Evolutionary conservation across 1,140 invertebrate species (phyloP), one percentile per base, ranked within the genome.

Genomic region (Agrypnia vestita): DNA sequence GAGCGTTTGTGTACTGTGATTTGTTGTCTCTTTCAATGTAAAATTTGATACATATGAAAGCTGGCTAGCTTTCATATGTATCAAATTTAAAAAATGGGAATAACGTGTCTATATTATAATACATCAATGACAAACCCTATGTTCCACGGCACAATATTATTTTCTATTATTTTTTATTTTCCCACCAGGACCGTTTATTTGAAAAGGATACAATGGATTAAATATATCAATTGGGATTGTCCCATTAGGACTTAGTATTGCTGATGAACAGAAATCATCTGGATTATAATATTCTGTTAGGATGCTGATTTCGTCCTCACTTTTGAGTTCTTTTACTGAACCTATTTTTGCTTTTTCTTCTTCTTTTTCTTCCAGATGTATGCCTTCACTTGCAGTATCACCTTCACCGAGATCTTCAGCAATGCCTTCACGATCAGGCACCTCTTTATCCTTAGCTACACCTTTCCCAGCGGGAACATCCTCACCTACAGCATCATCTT

Each of bases 161-260:
- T 35, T n/a, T n/a, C n/a, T 6, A 35, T 35, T 35, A 35, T 35
- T 35, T 35, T 1, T 35, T 35, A 35, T 6, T 6, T 6, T 35
- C 1, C 25, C 25, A 35, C 25, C 25, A 35, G 25, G 25, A 35
- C 25, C 1, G 1, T 25, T 35, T 64, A 0, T 64, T 13, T 15
- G 4, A 69, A 87, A 89, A 89, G 88, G 88, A 89, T 89, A 89
- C 88, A 88, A 85, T 82, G 89, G 88, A 69, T 88, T 85, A 59
- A 89, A 86, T 56, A 87, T 83, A 84, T 89, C 83, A 4, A 84
- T 73, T 0, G 88, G 87, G 81, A 89, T 85, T 7, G 86, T 86
- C 0, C 86, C 85, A 61, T 87, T 84, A 17, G 85, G 83, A 15
- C 83, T 86, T 49, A 83, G 85, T 10, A 88, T 84, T 47, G 88